A percentile compares a stretch with the other conserved stretches of the same genome.
Conservation (phyloP, 2,888 invertebrate species). For the Octodonta nipae region DNA sequence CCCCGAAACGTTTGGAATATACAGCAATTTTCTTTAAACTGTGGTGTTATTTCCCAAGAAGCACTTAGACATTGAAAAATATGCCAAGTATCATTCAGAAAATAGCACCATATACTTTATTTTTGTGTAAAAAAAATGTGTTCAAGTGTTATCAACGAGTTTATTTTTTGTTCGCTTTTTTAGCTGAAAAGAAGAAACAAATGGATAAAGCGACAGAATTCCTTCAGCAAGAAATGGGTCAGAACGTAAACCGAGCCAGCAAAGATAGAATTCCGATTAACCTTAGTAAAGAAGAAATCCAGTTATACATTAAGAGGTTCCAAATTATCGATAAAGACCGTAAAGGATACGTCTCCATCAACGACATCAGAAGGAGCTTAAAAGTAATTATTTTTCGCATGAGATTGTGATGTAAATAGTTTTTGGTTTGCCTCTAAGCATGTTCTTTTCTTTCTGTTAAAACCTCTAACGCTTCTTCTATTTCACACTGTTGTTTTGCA, state of each 20-base stretch:
- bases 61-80: no score
- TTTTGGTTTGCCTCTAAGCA: not conserved
- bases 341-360: constrained; percentile 96
- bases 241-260: constrained; percentile 76
- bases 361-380: constrained; percentile 87
- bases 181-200: constrained; percentile 54
- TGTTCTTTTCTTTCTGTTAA: no score
- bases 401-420: not conserved
- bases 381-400: constrained; percentile 55
- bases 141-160: no score
- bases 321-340: constrained; percentile 87
- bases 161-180: no score
- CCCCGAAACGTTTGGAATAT: no score
- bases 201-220: constrained; percentile 70
- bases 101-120: no score
- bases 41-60: no score
- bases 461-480: no score
- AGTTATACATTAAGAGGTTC: constrained; percentile 88
- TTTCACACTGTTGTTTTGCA: no score
- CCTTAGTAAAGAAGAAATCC: constrained; percentile 85
- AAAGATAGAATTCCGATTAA: constrained; percentile 82
- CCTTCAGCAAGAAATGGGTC: constrained; percentile 91
- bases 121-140: no score
- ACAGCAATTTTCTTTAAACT: no score
- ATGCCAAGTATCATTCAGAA: no score